Conservation (phyloP, 2,888 invertebrate species). For the Podabrus alpinus region DNA sequence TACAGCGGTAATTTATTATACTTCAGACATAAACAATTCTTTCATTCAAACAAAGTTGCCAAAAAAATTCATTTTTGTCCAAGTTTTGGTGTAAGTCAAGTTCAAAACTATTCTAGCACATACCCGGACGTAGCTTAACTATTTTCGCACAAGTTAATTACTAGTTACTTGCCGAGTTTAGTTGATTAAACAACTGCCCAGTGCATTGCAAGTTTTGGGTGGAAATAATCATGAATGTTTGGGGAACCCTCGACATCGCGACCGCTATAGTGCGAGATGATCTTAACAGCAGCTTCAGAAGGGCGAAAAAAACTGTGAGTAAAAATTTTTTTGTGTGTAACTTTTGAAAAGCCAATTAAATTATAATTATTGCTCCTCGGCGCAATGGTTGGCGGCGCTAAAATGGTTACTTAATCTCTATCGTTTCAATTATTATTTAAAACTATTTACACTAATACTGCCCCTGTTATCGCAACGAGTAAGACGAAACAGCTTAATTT, state of each 20-base stretch:
- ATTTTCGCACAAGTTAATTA: conserved; percentile 28
- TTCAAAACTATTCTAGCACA: conserved; percentile 28
- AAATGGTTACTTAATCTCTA: neutral
- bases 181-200: neutral
- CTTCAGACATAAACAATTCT: neutral
- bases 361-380: neutral
- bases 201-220: neutral
- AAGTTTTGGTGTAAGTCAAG: conserved; percentile 12
- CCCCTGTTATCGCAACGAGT: no score
- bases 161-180: neutral
- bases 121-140: conserved; percentile 34
- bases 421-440: no score
- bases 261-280: conserved; percentile 75
- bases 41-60: neutral
- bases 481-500: no score
- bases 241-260: conserved; percentile 65
- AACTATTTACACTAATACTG: no score
- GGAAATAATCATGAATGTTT: conserved; percentile 67
- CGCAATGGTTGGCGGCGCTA: neutral
- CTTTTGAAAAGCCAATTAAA: neutral
- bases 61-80: neutral
- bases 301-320: conserved; percentile 49
- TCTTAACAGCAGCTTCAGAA: conserved; percentile 57
- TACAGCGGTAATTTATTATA: neutral
- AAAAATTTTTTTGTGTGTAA: neutral